Evolutionary conservation across 1,140 invertebrate genomes (phyloP).

Genomic region (Euura lappo): DNA sequence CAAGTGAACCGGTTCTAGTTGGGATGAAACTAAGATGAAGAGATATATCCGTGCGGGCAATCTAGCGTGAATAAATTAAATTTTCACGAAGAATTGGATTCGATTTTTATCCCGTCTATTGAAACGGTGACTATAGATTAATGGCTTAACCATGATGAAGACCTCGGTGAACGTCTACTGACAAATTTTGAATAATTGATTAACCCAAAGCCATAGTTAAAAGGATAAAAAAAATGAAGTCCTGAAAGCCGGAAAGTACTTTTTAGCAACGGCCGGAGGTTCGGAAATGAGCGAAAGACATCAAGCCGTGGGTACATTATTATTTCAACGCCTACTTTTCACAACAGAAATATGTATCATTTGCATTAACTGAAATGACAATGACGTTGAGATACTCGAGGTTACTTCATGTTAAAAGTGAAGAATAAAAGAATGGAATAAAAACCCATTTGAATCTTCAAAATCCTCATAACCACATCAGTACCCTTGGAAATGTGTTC

Average conservation of each 20-base stretch:
- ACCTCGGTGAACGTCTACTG: neutral
- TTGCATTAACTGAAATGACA: neutral
- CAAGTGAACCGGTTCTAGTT: conserved; percentile 47
- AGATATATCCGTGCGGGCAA: neutral
- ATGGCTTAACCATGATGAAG: too few species aligned
- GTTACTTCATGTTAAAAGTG: too few species aligned
- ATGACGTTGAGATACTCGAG: too few species aligned
- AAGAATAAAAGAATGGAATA: neutral
- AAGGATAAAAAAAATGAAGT: neutral
- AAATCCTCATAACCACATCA: neutral
- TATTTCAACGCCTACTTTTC: conserved; percentile 47
- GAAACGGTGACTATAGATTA: too few species aligned
- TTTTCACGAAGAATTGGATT: too few species aligned
- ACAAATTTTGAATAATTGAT: neutral
- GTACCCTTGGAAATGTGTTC: neutral
- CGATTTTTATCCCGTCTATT: too few species aligned
- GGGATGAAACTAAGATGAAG: conserved; percentile 40
- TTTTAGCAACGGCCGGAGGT: conserved; percentile 22
- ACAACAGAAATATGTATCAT: conserved; percentile 23
- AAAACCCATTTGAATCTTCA: neutral
- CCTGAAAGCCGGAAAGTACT: conserved; percentile 10
- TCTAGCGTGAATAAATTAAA: too few species aligned
- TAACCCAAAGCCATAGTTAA: neutral
- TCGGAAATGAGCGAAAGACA: conserved; percentile 53
- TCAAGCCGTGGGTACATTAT: conserved; percentile 45